Evolutionary conservation across 2,113 vertebrate species (phyloP).

Genomic region (Isurus oxyrinchus): DNA sequence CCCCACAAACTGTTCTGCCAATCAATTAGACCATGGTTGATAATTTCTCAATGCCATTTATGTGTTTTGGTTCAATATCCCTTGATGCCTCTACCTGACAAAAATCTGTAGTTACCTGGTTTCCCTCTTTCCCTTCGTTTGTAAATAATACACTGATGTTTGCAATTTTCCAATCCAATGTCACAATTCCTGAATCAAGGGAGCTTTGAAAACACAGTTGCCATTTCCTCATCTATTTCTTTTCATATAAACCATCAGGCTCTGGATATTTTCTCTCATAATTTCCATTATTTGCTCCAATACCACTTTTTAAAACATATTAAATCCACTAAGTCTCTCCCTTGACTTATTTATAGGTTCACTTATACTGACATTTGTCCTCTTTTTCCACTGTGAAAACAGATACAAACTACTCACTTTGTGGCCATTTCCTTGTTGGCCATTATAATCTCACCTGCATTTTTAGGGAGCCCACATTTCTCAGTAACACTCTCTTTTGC

Average conservation of each 20-base stretch:
- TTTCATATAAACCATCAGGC: background rate
- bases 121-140: background rate
- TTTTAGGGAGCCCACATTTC: background rate
- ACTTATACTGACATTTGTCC: background rate
- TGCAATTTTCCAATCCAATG: background rate
- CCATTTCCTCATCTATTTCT: background rate
- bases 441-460: background rate
- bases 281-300: background rate
- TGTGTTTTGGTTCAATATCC: background rate
- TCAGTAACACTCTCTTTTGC: background rate
- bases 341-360: background rate
- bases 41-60: background rate
- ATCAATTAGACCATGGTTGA: background rate
- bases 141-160: background rate
- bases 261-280: background rate
- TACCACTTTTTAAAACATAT: background rate
- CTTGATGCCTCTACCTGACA: background rate
- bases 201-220: background rate
- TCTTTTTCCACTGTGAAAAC: background rate
- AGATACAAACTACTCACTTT: background rate
- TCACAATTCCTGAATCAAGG: background rate
- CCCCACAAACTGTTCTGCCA: background rate
- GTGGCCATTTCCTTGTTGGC: background rate
- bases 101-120: background rate
- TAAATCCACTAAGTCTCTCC: background rate